Evolutionary conservation across 2,797 vertebrate genomes (phyloP), one percentile per base, ranked within the genome.

Genomic region (Phataginus tricuspis): DNA sequence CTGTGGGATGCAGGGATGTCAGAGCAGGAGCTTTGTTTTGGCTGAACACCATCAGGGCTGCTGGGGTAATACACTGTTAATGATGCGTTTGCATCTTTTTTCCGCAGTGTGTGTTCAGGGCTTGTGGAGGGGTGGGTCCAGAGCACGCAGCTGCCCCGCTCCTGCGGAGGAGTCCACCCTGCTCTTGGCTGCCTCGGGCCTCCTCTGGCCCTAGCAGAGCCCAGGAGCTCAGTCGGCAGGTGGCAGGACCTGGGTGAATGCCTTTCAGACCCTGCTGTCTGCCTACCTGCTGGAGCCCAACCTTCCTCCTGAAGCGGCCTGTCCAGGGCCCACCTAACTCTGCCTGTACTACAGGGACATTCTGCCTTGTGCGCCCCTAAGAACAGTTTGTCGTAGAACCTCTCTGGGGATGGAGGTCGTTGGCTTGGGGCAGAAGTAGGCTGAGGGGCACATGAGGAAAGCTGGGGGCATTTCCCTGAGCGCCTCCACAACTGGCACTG

Each of bases 11-110:
- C 37, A 0, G 2, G 61, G 23, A 14, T n/a, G 7, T 15, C 2
- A 7, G 42, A 49, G 42, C 15, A 4, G 0, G 4, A 13, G 45
- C 49, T n/a, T n/a, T 39, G 34, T 61, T 34, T 37, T 63, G 15
- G 18, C 42, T 29, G 1, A 21, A 0, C 0, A 0, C 10, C 0
- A 0, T 42, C 1, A 0, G 55, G 79, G 29, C 25, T 23, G 37
- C 14, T 3, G 12, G 59, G 13, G 1, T 9, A 53, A 2, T 7
- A 8, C 5, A 0, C 19, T 7, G 2, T 12, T 49, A 12, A 31
- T 37, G 29, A 2, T 4, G 0, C 0, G 0, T 27, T 55, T n/a
- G 21, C 14, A 0, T 37, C 15, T 34, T 63, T 14, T 25, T 18
- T 2, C 2, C 49, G 5, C n/a, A 1, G 21, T 59, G 49, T 64